Conservation (phyloP, 2,888 invertebrate species). For the Branchellion lobata region DNA sequence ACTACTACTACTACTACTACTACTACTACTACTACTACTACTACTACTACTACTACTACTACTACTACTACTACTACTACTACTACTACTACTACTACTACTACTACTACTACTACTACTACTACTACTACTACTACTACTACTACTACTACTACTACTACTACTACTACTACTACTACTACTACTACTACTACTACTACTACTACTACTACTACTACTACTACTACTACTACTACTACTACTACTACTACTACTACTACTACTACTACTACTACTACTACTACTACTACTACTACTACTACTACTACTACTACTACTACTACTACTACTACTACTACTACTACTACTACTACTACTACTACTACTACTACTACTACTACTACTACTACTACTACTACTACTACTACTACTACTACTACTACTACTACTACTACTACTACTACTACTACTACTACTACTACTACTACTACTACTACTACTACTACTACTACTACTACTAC, state of each 20-base stretch:
- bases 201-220: constrained; percentile 13
- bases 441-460: constrained; percentile 20
- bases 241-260: neutral
- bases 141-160: constrained; percentile 16
- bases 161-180: constrained; percentile 12
- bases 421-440: neutral
- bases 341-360: constrained; percentile 8
- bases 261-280: constrained; percentile 20
- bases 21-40: constrained; percentile 37
- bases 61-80: constrained; percentile 20
- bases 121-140: constrained; percentile 10
- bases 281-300: constrained; percentile 2
- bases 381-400: neutral
- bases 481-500: constrained; percentile 10
- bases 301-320: constrained; percentile 10
- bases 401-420: constrained; percentile 25
- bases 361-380: constrained; percentile 17
- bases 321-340: constrained; percentile 8
- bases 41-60: constrained; percentile 33
- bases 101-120: constrained; percentile 12
- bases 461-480: constrained; percentile 2
- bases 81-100: neutral
- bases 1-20: constrained; percentile 40
- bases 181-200: neutral
- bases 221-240: constrained; percentile 23